phyloP scores from a whole-genome alignment of 1,140 invertebrate genomes.

The Drosophila albomicans region DNA sequence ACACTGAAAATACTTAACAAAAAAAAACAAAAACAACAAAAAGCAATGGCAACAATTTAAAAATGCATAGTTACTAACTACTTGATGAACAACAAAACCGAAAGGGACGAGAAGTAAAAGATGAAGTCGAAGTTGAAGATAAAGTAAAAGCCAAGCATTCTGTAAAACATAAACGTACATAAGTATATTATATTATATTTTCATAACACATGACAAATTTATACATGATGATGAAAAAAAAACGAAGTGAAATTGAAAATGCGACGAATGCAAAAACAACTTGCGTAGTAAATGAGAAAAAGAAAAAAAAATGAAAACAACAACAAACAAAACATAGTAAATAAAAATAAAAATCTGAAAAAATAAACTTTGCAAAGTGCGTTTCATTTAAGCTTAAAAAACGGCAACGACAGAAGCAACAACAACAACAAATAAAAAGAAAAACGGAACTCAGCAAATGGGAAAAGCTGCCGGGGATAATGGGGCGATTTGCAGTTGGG shows the following conservation, averaged over 20 bases:
- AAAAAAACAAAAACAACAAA: constrained; percentile 31
- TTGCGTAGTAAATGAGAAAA: constrained; percentile 80
- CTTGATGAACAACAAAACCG: constrained; percentile 40
- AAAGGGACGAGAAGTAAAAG: constrained; percentile 10
- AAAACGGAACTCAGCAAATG: constrained; percentile 19
- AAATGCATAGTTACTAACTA: constrained; percentile 77
- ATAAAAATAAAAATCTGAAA: constrained; percentile 79
- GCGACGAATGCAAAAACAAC: constrained; percentile 72
- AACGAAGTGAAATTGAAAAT: constrained; percentile 58
- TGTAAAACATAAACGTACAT: constrained; percentile 82
- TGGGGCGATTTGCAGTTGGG: constrained; percentile 45
- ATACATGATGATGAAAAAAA: constrained; percentile 56
- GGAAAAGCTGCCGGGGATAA: constrained; percentile 43
- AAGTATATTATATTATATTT: constrained; percentile 84
- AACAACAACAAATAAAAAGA: constrained; percentile 3
- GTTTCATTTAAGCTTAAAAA: constrained; percentile 57
- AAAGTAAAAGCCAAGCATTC: constrained; percentile 72
- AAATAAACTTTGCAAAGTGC: constrained; percentile 64
- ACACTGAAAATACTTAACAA: constrained; percentile 14
- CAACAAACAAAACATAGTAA: constrained; percentile 70
- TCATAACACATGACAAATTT: constrained; percentile 83
- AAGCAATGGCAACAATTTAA: constrained; percentile 68
- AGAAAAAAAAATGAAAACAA: constrained; percentile 63
- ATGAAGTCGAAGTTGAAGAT: constrained; percentile 3
- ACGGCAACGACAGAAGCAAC: not conserved